Base-by-base conservation (phyloP, 1,140 invertebrate species). In the Melitaea cinxia region DNA sequence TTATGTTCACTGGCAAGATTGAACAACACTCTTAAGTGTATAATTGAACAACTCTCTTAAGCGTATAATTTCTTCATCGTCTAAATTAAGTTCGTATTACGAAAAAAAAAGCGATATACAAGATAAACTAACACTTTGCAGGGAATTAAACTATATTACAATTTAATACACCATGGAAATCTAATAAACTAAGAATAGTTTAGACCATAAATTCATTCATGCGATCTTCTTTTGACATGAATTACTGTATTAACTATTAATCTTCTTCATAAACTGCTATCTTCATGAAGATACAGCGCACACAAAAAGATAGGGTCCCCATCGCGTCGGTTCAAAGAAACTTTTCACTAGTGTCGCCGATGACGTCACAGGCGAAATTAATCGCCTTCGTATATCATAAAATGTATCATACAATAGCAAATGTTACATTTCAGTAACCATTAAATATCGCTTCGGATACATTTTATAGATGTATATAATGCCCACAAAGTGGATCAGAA, bases 261-360 rank as follows among this genome's bases (percentile, higher is more conserved):
- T 50, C 47, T 50, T 50, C 47, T 14, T 50, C 47, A 50, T 26
- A 26, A 50, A 26, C 47, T 26, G 23, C 47, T 50, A 50, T 50
- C 47, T 50, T 50, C 26, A 28, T 33, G 30, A 33, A 33, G 30
- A 33, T 33, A 2, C 24, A 35, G 12, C 6, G 15, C 35, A 39
- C 14, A 5, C 12, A 39, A 15, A 14, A 39, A 39, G 35, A 14
- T 14, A 15, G 6, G 30, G 30, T 33, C 30, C 6, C 30, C 12
- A 10, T 6, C 1, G 6, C 12, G 30, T 6, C 1, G 6, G 30
- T 33, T 33, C 30, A 33, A 33, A 33, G 30, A 10, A 33, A 33
- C 30, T 33, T 33, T 33, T 10, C 30, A 7, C 30, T 7, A 1
- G 30, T 33, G 30, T 6, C 30, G 12, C 30, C 30, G 30, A 49